phyloP scores from a whole-genome alignment of 2,888 invertebrate genomes.

The Heteromurus nitidus region DNA sequence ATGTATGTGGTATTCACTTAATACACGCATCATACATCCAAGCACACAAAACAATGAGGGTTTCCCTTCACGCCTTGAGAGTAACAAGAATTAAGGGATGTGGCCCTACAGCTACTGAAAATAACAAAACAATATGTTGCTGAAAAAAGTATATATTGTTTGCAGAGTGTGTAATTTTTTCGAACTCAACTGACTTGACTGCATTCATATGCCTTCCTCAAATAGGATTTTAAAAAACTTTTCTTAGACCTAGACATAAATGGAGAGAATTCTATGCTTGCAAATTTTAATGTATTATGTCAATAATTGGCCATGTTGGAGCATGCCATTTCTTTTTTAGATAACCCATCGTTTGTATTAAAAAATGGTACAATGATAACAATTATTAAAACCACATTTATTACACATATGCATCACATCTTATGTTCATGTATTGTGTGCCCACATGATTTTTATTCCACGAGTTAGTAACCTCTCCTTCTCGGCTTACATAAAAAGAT shows the following conservation, averaged over 20 bases:
- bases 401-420: neutral
- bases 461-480: conserved; percentile 27
- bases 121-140: conserved; percentile 29
- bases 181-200: too few relatives aligned
- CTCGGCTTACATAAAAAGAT: conserved; percentile 55
- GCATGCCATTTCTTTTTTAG: conserved; percentile 8
- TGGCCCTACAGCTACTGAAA: conserved; percentile 11
- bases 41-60: conserved; percentile 14
- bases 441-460: neutral
- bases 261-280: too few relatives aligned
- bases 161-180: conserved; percentile 6
- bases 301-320: conserved; percentile 4
- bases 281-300: too few relatives aligned
- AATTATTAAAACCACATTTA: conserved; percentile 23
- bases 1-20: neutral
- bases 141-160: too few relatives aligned
- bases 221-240: too few relatives aligned
- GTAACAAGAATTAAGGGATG: conserved; percentile 53
- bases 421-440: neutral
- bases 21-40: neutral
- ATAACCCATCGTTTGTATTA: conserved; percentile 1
- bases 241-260: too few relatives aligned
- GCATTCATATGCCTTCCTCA: too few relatives aligned
- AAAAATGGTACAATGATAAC: neutral
- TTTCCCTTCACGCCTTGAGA: conserved; percentile 44